Evolutionary conservation across 2,797 vertebrate species (phyloP).

Genomic region (Malacoraja senta): DNA sequence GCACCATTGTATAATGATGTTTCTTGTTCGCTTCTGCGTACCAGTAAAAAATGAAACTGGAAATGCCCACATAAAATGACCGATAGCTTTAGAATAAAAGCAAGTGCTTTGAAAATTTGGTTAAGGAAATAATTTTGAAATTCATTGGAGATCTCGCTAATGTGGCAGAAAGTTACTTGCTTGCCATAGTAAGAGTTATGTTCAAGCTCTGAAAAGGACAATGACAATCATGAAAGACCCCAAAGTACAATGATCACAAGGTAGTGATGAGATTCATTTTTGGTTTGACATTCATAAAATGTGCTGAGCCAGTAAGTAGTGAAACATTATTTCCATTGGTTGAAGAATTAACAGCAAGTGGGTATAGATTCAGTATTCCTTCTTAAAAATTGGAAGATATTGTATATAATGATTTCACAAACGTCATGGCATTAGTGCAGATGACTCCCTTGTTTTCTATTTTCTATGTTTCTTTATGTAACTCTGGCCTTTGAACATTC

Average conservation of each 20-base stretch:
- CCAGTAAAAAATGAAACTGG: background rate
- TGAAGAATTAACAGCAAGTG: background rate
- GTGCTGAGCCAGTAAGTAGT: background rate
- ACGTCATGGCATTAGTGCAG: background rate
- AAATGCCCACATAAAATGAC: background rate
- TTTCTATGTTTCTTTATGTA: background rate
- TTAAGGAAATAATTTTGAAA: background rate
- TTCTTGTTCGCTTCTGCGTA: background rate
- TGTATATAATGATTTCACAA: background rate
- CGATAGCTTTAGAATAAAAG: background rate
- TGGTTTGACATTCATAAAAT: background rate
- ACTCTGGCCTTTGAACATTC: background rate
- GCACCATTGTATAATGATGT: background rate
- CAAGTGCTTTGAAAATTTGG: background rate
- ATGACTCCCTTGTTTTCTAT: background rate
- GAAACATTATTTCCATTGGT: background rate
- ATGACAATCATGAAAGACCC: background rate
- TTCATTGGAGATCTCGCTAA: background rate
- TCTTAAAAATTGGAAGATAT: background rate
- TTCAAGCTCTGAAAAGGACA: background rate
- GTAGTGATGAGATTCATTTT: background rate
- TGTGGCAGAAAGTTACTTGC: background rate
- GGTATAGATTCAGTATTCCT: background rate
- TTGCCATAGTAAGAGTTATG: background rate
- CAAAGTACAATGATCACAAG: background rate